Base-by-base conservation (phyloP, 2,113 vertebrate species). In the Panthera tigris region DNA sequence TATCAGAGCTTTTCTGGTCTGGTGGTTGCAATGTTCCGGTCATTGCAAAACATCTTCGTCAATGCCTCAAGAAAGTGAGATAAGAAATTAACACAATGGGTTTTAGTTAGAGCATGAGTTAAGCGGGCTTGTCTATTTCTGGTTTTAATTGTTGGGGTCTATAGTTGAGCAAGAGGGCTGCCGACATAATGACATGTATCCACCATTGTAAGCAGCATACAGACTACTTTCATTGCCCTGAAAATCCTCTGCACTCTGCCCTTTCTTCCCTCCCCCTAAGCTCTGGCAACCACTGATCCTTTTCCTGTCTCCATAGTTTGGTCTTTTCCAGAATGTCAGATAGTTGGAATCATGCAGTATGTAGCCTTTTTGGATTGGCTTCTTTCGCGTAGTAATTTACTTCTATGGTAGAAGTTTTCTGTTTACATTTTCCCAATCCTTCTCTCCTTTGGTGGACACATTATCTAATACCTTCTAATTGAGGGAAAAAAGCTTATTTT, bases 351-450 rank as follows among this genome's bases (percentile, higher is more conserved):
- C 52, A 39, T 39, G 21, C 23, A 25, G 18, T 21, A 71, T 48
- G 50, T 33, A 79, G 55, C 23, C 41, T 76, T 95, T 93, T 68
- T 15, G 25, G 45, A 48, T 65, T 79, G 52, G 36, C 41, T 82
- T 45, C 63, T 31, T 79, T 83, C 12, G 39, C n/a, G 69, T 69
- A 87, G 73, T 41, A 79, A 79, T 85, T 92, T 33, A 27, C 93
- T 97, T 88, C 65, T 18, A 84, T 76, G 63, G 65, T 48, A 65
- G 97, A 63, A 55, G 19, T 82, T 82, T 96, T 23, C 31, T 69
- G 33, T 74, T 95, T 91, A 71, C 23, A 69, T 65, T 81, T 85
- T 87, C 39, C 73, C 45, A 94, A 45, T n/a, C 33, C 48, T 96
- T 94, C 82, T 96, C 83, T 89, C 48, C 25, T 79, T 91, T 48